Percentiles rank a stretch among this genome's conserved stretches.
Evolutionary conservation across 2,113 vertebrate species (phyloP).

Genomic region (Acanthochromis polyacanthus): DNA sequence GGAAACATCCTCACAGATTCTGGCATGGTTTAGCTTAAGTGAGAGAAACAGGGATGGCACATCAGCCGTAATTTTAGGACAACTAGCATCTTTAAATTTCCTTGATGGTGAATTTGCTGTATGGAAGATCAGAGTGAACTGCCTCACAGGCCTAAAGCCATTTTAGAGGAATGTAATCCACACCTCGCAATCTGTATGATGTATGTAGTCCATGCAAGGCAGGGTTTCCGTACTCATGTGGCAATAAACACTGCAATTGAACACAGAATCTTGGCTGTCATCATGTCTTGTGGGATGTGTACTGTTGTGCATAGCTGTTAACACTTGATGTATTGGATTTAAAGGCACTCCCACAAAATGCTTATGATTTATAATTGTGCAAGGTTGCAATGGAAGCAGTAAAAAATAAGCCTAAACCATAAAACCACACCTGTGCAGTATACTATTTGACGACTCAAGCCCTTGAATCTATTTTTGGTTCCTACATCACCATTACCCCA

Average conservation of each 20-base stretch:
- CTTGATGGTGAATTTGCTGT: constrained; percentile 16
- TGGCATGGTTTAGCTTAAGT: constrained; percentile 9
- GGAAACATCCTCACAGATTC: constrained; percentile 37
- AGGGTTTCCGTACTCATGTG: constrained; percentile 20
- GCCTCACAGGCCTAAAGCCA: not conserved
- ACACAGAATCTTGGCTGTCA: constrained; percentile 40
- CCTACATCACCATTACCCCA: constrained; percentile 55
- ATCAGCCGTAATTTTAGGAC: constrained; percentile 12
- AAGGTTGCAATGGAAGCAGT: constrained; percentile 60
- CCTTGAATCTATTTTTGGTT: constrained; percentile 63
- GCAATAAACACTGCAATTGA: constrained; percentile 46
- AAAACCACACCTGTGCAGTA: constrained; percentile 66
- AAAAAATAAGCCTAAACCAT: constrained; percentile 54
- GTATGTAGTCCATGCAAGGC: constrained; percentile 33
- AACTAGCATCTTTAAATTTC: not conserved
- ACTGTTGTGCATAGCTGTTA: constrained; percentile 46
- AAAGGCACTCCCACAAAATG: constrained; percentile 40
- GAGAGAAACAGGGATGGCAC: constrained; percentile 4
- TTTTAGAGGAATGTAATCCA: not conserved
- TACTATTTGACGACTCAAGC: constrained; percentile 59
- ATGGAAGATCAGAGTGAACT: not conserved
- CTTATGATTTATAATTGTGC: constrained; percentile 56
- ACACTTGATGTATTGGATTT: constrained; percentile 41
- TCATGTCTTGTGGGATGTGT: constrained; percentile 21
- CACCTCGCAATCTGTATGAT: constrained; percentile 13